These are phyloP conservation scores for Hydroisotoma schaefferi DNA, from an alignment of 2,888 invertebrate species.

Conservation along the genomic window DNA sequence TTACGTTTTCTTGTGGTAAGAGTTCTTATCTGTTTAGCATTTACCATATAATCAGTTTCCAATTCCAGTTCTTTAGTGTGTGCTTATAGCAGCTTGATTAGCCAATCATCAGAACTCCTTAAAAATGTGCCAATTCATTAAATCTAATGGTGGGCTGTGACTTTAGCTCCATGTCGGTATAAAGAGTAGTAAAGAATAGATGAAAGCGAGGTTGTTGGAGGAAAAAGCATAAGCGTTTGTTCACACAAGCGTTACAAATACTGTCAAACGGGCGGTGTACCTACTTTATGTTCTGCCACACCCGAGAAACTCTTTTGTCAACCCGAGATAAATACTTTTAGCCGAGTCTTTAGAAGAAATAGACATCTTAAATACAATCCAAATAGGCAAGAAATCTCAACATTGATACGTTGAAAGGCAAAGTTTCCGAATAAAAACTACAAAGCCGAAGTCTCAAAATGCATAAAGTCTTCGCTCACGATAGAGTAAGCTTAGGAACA, in stretches of 20 bases:
- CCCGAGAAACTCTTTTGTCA: constrained; percentile 6
- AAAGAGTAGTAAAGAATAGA: not conserved
- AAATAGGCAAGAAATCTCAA: too few relatives aligned
- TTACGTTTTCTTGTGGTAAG: constrained; percentile 47
- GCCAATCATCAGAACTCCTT: not conserved
- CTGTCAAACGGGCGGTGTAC: not conserved
- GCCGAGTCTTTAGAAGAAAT: too few relatives aligned
- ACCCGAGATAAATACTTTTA: constrained; percentile 10
- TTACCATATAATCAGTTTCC: not conserved
- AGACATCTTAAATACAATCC: too few relatives aligned
- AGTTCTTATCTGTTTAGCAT: constrained; percentile 5
- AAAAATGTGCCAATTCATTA: constrained; percentile 16
- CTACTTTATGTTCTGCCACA: constrained; percentile 11
- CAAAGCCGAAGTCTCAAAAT: too few relatives aligned
- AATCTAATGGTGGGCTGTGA: constrained; percentile 7
- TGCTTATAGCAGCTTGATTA: too few relatives aligned
- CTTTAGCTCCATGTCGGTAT: not conserved
- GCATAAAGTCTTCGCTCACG: too few relatives aligned
- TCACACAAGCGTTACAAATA: not conserved
- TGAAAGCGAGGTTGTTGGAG: constrained; percentile 8
- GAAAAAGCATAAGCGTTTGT: not conserved
- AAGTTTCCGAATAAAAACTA: too few relatives aligned
- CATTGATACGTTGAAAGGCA: too few relatives aligned
- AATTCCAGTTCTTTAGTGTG: too few relatives aligned
- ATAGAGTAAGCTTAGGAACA: too few relatives aligned